Conservation (phyloP, 2,113 vertebrate genomes). For the Erythrolamprus reginae region DNA sequence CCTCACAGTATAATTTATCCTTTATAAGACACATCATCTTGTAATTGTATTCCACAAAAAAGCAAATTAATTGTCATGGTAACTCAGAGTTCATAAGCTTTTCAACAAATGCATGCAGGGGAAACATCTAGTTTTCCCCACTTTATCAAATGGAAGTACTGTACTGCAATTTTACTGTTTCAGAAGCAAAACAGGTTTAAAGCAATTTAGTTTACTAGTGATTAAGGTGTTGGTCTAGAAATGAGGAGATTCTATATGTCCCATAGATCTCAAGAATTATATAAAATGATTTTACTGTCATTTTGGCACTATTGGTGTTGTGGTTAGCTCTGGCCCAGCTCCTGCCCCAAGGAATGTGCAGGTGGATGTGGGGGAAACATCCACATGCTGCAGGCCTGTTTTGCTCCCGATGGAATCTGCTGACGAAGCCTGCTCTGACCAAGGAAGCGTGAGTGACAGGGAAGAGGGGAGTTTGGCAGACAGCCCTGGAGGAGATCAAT, state of each 20-base stretch:
- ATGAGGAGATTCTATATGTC: background rate
- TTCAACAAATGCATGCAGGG: background rate
- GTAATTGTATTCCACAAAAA: background rate
- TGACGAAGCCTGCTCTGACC: too few relatives aligned
- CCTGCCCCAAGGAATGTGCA: too few relatives aligned
- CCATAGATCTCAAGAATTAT: too few relatives aligned
- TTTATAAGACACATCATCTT: background rate
- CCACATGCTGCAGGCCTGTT: too few relatives aligned
- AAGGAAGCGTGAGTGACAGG: too few relatives aligned
- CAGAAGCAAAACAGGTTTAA: background rate
- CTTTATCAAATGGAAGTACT: background rate
- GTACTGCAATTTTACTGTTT: background rate
- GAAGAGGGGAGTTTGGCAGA: too few relatives aligned
- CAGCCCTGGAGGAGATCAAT: too few relatives aligned
- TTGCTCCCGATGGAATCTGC: too few relatives aligned
- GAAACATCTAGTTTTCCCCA: background rate
- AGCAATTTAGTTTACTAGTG: background rate
- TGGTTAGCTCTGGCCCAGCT: too few relatives aligned
- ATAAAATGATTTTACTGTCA: too few relatives aligned
- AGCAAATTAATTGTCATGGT: slow-evolving; percentile 8
- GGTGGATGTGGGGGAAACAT: too few relatives aligned
- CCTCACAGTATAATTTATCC: background rate
- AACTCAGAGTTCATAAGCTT: background rate
- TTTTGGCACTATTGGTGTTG: too few relatives aligned
- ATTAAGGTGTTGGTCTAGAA: background rate